Evolutionary conservation across 2,113 vertebrate species (phyloP).

Genomic region (Melanotaenia duboulayi): DNA sequence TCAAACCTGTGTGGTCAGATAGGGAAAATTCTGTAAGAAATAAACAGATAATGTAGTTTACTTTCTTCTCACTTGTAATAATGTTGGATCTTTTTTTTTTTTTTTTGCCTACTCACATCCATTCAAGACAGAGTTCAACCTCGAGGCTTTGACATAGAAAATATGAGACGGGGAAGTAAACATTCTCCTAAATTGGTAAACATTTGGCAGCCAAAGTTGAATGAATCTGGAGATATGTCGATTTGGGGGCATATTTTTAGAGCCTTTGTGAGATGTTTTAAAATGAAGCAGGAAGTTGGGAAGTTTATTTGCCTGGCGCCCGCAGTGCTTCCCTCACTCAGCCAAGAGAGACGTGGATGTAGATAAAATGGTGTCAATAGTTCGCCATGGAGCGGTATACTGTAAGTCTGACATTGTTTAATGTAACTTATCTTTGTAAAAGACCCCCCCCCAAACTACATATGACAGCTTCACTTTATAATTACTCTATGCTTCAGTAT

Average conservation of each 20-base stretch:
- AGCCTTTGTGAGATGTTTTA: slow-evolving; percentile 78
- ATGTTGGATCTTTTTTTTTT: not conserved
- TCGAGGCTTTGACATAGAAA: slow-evolving; percentile 49
- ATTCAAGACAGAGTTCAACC: slow-evolving; percentile 35
- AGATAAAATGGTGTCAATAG: slow-evolving; percentile 65
- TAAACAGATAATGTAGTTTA: not conserved
- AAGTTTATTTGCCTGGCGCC: slow-evolving; percentile 72
- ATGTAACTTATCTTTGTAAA: slow-evolving; percentile 44
- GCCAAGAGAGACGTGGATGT: slow-evolving; percentile 52
- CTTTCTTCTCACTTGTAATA: slow-evolving; percentile 3
- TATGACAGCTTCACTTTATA: too few relatives aligned
- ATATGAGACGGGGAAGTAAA: slow-evolving; percentile 59
- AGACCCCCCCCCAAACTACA: too few relatives aligned
- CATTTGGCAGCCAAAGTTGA: slow-evolving; percentile 63
- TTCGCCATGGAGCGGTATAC: slow-evolving; percentile 21
- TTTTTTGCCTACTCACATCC: slow-evolving; percentile 5
- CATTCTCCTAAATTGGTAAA: slow-evolving; percentile 68
- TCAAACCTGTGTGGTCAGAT: not conserved
- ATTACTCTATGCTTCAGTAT: not conserved
- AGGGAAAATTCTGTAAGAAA: not conserved
- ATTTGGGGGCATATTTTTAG: slow-evolving; percentile 79
- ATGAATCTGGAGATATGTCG: slow-evolving; percentile 65
- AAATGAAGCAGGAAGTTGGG: slow-evolving; percentile 81
- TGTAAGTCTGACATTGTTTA: slow-evolving; percentile 29
- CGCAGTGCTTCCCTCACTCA: slow-evolving; percentile 55